Conservation (phyloP, 2,113 vertebrate species). For the Dryoscopus gambensis region DNA sequence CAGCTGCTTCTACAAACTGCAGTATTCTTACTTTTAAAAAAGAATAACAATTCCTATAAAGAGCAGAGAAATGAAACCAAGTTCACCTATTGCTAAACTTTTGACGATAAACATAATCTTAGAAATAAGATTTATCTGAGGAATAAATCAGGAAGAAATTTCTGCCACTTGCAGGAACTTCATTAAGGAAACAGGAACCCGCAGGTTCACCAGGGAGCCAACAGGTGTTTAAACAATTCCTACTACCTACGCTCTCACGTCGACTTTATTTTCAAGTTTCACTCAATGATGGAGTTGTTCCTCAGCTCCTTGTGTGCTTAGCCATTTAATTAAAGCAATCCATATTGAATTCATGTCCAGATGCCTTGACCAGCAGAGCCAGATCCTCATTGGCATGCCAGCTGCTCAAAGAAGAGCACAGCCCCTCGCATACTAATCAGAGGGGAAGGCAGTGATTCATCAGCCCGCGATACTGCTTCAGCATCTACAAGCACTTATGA, state of each 20-base stretch:
- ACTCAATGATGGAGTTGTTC: conserved; percentile 81
- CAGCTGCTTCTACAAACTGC: neutral
- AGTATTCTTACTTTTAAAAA: neutral
- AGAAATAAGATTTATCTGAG: neutral
- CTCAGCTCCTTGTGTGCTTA: conserved; percentile 78
- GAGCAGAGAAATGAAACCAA: neutral
- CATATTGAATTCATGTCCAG: conserved; percentile 85
- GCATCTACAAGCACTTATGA: conserved; percentile 86
- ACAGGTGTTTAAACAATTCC: conserved; percentile 55
- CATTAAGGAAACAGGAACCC: neutral
- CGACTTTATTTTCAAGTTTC: conserved; percentile 77
- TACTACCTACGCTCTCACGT: conserved; percentile 17
- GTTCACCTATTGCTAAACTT: conserved; percentile 4
- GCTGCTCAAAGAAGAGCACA: conserved; percentile 77
- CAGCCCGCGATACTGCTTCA: conserved; percentile 76
- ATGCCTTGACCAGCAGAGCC: conserved; percentile 81
- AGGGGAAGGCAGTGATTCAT: conserved; percentile 79
- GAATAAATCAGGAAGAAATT: neutral
- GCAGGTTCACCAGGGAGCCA: conserved; percentile 7
- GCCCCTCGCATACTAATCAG: conserved; percentile 80
- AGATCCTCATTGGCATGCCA: conserved; percentile 83
- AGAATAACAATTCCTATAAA: neutral
- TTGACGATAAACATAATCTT: neutral
- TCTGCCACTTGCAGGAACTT: conserved; percentile 1
- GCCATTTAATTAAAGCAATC: conserved; percentile 84